Conservation (phyloP, 2,797 vertebrate species). For the Fistularia commersonii region DNA sequence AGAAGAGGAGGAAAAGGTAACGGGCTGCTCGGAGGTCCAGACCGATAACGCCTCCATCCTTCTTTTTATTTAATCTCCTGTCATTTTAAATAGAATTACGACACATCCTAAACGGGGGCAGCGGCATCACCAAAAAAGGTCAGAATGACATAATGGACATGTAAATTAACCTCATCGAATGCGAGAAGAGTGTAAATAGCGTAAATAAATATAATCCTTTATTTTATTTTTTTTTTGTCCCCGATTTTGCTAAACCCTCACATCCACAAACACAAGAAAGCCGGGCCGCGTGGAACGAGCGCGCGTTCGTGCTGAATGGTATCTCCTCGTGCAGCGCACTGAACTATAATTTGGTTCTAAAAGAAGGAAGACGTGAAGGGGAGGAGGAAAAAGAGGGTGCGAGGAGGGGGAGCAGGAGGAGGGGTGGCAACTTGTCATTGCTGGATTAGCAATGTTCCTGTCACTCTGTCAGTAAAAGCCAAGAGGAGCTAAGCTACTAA, state of each 20-base stretch:
- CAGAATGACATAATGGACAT: background rate
- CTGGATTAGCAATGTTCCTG: constrained; percentile 65
- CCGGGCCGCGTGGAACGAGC: background rate
- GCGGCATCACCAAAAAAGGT: background rate
- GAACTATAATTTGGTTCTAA: constrained; percentile 38
- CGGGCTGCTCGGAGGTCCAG: too few relatives aligned
- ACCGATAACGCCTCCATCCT: too few relatives aligned
- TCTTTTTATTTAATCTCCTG: too few relatives aligned
- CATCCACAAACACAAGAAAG: background rate
- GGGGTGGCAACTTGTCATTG: constrained; percentile 55
- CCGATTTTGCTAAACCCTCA: background rate
- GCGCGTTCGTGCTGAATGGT: constrained; percentile 8
- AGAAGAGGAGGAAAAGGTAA: too few relatives aligned
- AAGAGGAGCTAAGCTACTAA: constrained; percentile 65
- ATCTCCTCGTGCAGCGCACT: constrained; percentile 8
- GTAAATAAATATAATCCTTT: too few relatives aligned
- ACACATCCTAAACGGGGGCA: background rate
- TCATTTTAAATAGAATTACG: background rate
- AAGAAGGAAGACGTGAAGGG: background rate
- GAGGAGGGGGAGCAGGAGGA: constrained; percentile 4
- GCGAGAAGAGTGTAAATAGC: background rate
- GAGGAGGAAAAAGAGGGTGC: background rate
- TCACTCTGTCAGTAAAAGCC: constrained; percentile 59
- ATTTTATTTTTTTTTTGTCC: too few relatives aligned
- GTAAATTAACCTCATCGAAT: background rate